phyloP scores from a whole-genome alignment of 2,113 vertebrate species.

The Phainopepla nitens region DNA sequence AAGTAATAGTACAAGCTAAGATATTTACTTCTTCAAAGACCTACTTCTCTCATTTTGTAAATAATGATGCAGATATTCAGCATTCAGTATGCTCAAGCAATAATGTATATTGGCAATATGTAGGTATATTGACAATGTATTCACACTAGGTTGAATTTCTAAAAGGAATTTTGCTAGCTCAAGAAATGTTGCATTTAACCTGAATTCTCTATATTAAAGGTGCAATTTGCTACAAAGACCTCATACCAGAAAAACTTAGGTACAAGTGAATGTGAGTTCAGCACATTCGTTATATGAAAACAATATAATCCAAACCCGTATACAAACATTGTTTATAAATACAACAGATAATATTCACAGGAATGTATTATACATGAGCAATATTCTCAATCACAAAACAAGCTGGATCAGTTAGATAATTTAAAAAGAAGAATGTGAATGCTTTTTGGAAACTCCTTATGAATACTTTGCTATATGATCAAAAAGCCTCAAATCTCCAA shows the following conservation, averaged over 20 bases:
- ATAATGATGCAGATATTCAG: neutral
- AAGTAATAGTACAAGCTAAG: neutral
- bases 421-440: neutral
- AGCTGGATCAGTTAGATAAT: neutral
- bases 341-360: neutral
- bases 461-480: neutral
- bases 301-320: neutral
- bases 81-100: neutral
- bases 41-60: neutral
- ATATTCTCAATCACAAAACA: neutral
- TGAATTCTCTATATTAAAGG: neutral
- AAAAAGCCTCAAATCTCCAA: neutral
- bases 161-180: neutral
- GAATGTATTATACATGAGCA: neutral
- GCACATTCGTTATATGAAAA: neutral
- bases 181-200: neutral
- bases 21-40: neutral
- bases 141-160: neutral
- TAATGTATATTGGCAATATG: neutral
- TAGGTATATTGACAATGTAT: neutral
- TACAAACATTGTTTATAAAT: neutral
- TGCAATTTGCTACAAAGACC: neutral
- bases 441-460: neutral
- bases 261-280: neutral
- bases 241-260: neutral